Evolutionary conservation across 2,797 vertebrate genomes (phyloP), one percentile per base, ranked within the genome.

Genomic region (Dromococcyx pavoninus): DNA sequence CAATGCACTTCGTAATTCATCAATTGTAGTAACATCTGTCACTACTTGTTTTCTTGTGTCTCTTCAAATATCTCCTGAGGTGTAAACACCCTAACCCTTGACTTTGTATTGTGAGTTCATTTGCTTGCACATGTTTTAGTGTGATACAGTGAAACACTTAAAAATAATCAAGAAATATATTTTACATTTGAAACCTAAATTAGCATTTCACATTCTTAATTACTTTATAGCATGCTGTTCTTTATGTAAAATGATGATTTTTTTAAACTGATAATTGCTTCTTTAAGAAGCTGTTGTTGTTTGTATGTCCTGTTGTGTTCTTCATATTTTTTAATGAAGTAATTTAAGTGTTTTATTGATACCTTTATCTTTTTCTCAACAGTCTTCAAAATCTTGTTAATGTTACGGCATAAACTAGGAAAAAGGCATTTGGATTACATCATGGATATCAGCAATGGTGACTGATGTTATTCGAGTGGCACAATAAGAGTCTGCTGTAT

Each of bases 301-400:
- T 53, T 58, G 4, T 81, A 19, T 58, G 17, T 57, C 44, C n/a
- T 70, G 8, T 53, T 78, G 13, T 56, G 41, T 77, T 89, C 28
- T 48, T 75, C 28, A 85, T 67, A 11, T 27, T 86, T 86, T 89
- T 64, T 51, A 53, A 5, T 70, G 13, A 48, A 25, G 25, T 62
- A 58, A 58, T 74, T 69, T 66, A 76, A 57, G 53, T 69, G 32
- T 65, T 91, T 91, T 80, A 46, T 64, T 88, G 75, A 65, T 65
- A 28, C 43, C 32, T 81, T 60, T 95, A 37, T 93, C n/a, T 91
- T 88, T 97, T 92, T 94, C 73, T 87, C 81, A 86, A 91, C 96
- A 97, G 96, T 95, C 92, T 74, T 74, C 64, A 81, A 86, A 80
- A 44, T 88, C 86, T 88, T 85, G 23, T 70, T 91, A 54, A 78